phyloP scores from a whole-genome alignment of 2,888 invertebrate genomes.

The Tribolium freemani region DNA sequence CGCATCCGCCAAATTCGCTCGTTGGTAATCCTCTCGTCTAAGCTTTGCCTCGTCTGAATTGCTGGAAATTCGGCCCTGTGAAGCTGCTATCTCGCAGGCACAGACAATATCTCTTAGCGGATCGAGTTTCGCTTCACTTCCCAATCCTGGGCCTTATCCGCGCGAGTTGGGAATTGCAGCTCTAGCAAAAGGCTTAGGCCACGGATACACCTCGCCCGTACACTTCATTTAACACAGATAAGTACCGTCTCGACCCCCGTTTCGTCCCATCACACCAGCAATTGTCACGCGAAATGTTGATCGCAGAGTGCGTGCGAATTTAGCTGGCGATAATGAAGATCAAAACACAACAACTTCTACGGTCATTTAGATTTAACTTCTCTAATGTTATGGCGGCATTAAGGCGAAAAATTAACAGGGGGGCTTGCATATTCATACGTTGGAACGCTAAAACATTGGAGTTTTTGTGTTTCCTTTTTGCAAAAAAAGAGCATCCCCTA shows the following conservation, averaged over 20 bases:
- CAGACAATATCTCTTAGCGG: conserved; percentile 66
- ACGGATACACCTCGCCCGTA: conserved; percentile 65
- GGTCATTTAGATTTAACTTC: conserved; percentile 59
- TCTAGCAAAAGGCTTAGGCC: conserved; percentile 67
- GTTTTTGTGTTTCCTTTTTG: too few relatives aligned
- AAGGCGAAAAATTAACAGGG: conserved; percentile 45
- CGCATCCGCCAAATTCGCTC: conserved; percentile 39
- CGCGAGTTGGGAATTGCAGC: conserved; percentile 64
- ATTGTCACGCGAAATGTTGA: conserved; percentile 63
- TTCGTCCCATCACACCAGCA: conserved; percentile 56
- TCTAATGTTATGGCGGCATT: conserved; percentile 54
- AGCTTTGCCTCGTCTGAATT: conserved; percentile 1
- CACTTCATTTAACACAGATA: conserved; percentile 69
- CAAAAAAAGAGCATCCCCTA: not conserved
- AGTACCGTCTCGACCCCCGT: conserved; percentile 70
- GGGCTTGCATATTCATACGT: conserved; percentile 2
- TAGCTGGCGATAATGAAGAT: conserved; percentile 64
- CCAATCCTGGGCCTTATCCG: conserved; percentile 65
- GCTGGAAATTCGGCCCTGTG: conserved; percentile 51
- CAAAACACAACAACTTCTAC: conserved; percentile 59
- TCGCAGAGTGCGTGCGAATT: conserved; percentile 66
- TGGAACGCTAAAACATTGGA: not conserved
- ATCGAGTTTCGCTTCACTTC: conserved; percentile 67
- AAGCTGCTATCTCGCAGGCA: conserved; percentile 60
- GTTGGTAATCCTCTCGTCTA: not conserved